Conservation (phyloP, 1,140 invertebrate species). For the Saxidomus purpurata region DNA sequence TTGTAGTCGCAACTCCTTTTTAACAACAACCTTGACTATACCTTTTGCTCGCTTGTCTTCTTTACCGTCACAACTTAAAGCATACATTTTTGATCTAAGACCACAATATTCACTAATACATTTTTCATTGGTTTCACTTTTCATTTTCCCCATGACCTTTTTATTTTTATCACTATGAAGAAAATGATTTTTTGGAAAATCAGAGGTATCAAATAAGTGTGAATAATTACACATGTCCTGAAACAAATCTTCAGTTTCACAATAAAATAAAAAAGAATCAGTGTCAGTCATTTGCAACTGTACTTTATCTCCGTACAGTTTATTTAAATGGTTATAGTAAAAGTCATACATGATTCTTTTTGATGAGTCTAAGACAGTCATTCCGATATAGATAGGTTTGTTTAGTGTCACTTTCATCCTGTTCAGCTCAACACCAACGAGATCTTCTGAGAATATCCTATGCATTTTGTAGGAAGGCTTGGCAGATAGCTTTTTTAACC, state of each 20-base stretch:
- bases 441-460: slow-evolving; percentile 59
- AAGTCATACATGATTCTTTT: slow-evolving; percentile 81
- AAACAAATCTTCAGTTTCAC: slow-evolving; percentile 86
- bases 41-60: slow-evolving; percentile 56
- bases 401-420: slow-evolving; percentile 51
- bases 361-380: slow-evolving; percentile 56
- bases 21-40: slow-evolving; percentile 49
- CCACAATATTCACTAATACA: slow-evolving; percentile 62
- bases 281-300: slow-evolving; percentile 86
- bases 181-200: slow-evolving; percentile 73
- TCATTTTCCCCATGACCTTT: slow-evolving; percentile 87
- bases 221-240: slow-evolving; percentile 80
- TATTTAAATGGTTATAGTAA: slow-evolving; percentile 78
- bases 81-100: slow-evolving; percentile 61
- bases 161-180: slow-evolving; percentile 83
- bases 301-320: slow-evolving; percentile 78
- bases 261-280: slow-evolving; percentile 85
- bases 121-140: slow-evolving; percentile 86
- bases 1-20: slow-evolving; percentile 39
- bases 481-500: slow-evolving; percentile 45
- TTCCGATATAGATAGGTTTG: slow-evolving; percentile 62
- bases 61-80: slow-evolving; percentile 30
- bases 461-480: slow-evolving; percentile 51
- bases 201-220: slow-evolving; percentile 71
- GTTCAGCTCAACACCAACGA: slow-evolving; percentile 64